Evolutionary conservation across 2,888 invertebrate genomes (phyloP), one percentile per base, ranked within the genome.

Genomic region (Ormia ochracea): DNA sequence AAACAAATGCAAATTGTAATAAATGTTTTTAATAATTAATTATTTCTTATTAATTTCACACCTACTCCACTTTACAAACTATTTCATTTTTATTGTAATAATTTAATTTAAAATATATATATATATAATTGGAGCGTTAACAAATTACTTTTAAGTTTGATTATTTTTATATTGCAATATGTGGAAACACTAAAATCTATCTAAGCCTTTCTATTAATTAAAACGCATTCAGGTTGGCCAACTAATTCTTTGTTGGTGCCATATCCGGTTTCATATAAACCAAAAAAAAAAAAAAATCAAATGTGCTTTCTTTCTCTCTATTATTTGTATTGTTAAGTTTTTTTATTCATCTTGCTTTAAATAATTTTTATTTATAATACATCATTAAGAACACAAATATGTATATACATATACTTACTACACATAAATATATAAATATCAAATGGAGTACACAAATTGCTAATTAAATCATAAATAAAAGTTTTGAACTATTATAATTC

Each of bases 401-500:
- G 43, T 4, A 23, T 21, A 50, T 23, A 43, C n/a, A 33, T 12
- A 17, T 12, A 68, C 7, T 14, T 26, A 50, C 5, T 50, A 52
- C 12, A 43, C 5, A 23, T 1, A 19, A 14, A 28, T 10, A n/a
- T 61, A 63, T 45, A 58, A 56, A 23, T 14, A 14, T 41, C 17
- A 41, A 36, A 69, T 48, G 23, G 17, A 69, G 56, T 54, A 66
- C 61, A 54, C 61, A 59, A 66, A 78, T 50, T 65, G 41, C 17
- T 63, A 69, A 56, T 73, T 43, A 61, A 68, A 48, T 78, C 45
- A 72, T 82, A 68, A 85, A 84, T 85, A 82, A 84, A 84, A 81
- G 79, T 81, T 83, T 82, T 83, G 81, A 82, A 83, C 76, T 84
- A 86, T 82, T 82, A 81, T 82, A 82, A 83, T 81, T 83, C 82